Percentiles rank a stretch among this genome's conserved stretches.
phyloP scores from a whole-genome alignment of 2,113 vertebrate genomes.

The Cheilinus undulatus region DNA sequence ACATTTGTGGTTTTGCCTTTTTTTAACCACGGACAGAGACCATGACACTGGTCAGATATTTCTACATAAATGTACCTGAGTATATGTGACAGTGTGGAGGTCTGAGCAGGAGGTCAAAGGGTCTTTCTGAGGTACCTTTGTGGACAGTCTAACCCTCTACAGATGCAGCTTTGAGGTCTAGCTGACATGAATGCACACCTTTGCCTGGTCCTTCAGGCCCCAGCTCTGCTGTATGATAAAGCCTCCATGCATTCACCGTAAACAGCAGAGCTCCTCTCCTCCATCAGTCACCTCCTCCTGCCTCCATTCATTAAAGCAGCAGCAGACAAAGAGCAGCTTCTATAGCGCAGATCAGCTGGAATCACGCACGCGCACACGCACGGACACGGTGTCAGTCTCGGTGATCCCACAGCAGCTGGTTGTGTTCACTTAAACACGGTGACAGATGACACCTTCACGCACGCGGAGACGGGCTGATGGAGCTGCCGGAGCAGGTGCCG shows the following conservation, averaged over 20 bases:
- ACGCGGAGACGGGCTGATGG: neutral
- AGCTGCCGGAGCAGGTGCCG: slow-evolving; percentile 28
- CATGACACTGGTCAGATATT: no score
- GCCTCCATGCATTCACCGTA: neutral
- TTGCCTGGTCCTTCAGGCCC: no score
- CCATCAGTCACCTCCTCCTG: slow-evolving; percentile 7
- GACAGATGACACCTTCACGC: slow-evolving; percentile 33
- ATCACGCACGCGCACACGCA: slow-evolving; percentile 13
- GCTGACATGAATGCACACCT: no score
- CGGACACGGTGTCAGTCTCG: slow-evolving; percentile 21
- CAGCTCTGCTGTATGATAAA: no score
- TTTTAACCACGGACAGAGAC: no score
- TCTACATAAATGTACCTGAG: no score
- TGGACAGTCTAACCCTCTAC: no score
- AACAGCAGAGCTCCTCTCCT: neutral
- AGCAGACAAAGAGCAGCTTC: slow-evolving; percentile 62
- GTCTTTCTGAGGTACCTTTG: no score
- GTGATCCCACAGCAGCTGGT: slow-evolving; percentile 37
- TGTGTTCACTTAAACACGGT: slow-evolving; percentile 23
- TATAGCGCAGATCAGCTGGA: slow-evolving; percentile 33
- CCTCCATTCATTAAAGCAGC: slow-evolving; percentile 31
- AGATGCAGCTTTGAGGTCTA: no score
- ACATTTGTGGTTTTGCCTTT: no score
- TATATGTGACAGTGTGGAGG: no score
- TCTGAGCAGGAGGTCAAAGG: no score